These are phyloP conservation scores for Hyla sarda DNA, from an alignment of 2,113 vertebrate species.

Conservation along the genomic window DNA sequence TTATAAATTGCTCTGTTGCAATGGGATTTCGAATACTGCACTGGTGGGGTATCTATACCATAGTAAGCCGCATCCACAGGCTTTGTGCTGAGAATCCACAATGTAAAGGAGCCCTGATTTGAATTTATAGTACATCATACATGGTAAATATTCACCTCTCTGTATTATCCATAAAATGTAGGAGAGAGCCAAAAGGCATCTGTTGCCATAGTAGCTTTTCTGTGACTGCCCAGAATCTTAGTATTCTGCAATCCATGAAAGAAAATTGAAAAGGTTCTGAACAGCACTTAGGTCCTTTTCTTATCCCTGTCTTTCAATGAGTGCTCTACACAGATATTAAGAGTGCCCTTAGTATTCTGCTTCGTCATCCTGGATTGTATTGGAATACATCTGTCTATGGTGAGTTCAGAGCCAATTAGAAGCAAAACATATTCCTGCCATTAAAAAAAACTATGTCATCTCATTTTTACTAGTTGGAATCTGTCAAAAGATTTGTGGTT, in stretches of 20 bases:
- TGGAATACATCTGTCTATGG: conserved; percentile 50
- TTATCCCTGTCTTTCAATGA: conserved; percentile 63
- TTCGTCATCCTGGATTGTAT: conserved; percentile 37
- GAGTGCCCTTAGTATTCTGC: conserved; percentile 57
- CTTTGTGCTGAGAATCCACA: neutral
- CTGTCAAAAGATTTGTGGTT: too few species aligned
- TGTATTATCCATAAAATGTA: neutral
- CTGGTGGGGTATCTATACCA: neutral
- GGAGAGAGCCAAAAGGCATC: conserved; percentile 20
- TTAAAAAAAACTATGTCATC: neutral
- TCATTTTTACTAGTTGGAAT: too few species aligned
- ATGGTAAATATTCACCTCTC: neutral
- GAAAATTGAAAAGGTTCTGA: conserved; percentile 62
- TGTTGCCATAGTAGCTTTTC: conserved; percentile 62
- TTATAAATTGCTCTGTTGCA: neutral
- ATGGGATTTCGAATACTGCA: neutral
- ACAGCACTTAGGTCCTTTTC: conserved; percentile 56
- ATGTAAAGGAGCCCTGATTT: neutral
- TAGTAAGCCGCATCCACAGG: neutral
- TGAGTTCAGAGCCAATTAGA: conserved; percentile 49
- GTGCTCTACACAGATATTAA: conserved; percentile 11
- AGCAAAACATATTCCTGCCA: conserved; percentile 35
- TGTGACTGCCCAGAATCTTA: conserved; percentile 56
- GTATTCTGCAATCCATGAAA: conserved; percentile 39
- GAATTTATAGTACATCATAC: neutral